These are phyloP conservation scores for Caenorhabditis japonica DNA, from an alignment of 2,888 invertebrate genomes.

Conservation along the genomic window DNA sequence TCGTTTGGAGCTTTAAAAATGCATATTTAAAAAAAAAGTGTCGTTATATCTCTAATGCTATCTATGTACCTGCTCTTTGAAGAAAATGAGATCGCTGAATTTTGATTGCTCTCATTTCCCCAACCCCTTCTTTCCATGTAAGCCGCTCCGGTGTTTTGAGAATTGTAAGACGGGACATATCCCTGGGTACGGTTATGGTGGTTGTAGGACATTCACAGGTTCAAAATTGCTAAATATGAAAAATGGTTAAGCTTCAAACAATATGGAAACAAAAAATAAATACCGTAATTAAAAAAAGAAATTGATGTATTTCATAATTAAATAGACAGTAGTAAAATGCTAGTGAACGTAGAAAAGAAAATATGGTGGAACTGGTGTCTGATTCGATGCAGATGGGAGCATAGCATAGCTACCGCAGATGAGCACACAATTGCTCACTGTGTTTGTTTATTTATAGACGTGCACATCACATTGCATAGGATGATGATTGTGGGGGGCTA, in stretches of 20 bases:
- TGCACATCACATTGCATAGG: constrained; percentile 13
- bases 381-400: constrained; percentile 17
- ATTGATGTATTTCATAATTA: constrained; percentile 33
- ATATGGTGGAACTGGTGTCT: too few relatives aligned
- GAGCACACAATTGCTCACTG: constrained; percentile 44
- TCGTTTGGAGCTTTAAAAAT: constrained; percentile 52
- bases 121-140: constrained; percentile 58
- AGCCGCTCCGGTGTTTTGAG: constrained; percentile 54
- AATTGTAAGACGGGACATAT: constrained; percentile 52
- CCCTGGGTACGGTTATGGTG: constrained; percentile 48
- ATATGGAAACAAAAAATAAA: background rate
- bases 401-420: constrained; percentile 41
- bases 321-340: constrained; percentile 25
- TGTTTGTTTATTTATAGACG: constrained; percentile 51
- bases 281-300: constrained; percentile 8
- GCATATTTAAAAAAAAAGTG: background rate
- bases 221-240: too few relatives aligned
- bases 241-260: too few relatives aligned
- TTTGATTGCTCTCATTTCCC: constrained; percentile 32
- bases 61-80: constrained; percentile 30
- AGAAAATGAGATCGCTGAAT: constrained; percentile 37
- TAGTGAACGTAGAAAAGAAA: constrained; percentile 18
- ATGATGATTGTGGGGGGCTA: constrained; percentile 1
- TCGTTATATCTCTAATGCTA: background rate
- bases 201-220: constrained; percentile 47